A percentile compares a stretch with the other conserved stretches of the same genome.
These are phyloP conservation scores for Caenorhabditis sp. DNA, from an alignment of 2,888 invertebrate species.

Conservation along the genomic window DNA sequence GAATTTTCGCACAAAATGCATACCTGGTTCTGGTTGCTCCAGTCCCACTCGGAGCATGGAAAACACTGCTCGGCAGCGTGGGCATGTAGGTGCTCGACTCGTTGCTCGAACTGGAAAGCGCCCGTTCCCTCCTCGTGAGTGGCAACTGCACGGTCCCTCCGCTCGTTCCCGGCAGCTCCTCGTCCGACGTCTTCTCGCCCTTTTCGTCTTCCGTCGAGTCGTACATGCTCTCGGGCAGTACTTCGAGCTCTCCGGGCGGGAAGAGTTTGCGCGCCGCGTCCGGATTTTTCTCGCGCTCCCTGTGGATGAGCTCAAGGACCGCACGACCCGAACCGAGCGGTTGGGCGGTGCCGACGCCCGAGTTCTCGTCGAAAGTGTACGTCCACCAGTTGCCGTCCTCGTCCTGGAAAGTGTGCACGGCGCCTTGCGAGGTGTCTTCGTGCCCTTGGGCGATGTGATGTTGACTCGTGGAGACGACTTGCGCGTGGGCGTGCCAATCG, in stretches of 20 bases:
- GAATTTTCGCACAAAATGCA: slow-evolving; percentile 8
- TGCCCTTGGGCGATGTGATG: slow-evolving; percentile 81
- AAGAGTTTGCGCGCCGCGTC: slow-evolving; percentile 31
- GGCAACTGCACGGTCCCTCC: slow-evolving; percentile 6
- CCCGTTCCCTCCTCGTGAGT: slow-evolving; percentile 57
- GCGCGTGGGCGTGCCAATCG: slow-evolving; percentile 52
- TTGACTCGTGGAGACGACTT: slow-evolving; percentile 33
- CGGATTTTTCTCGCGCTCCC: slow-evolving; percentile 38
- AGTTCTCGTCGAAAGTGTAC: slow-evolving; percentile 89
- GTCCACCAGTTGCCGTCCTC: slow-evolving; percentile 86
- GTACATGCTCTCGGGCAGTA: slow-evolving; percentile 56
- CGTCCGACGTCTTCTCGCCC: slow-evolving; percentile 40
- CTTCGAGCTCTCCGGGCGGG: slow-evolving; percentile 53
- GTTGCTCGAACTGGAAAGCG: slow-evolving; percentile 61
- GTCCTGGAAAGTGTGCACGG: slow-evolving; percentile 81
- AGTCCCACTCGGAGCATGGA: slow-evolving; percentile 59
- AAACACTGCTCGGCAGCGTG: slow-evolving; percentile 64
- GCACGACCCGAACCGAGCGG: slow-evolving; percentile 71
- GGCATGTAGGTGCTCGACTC: slow-evolving; percentile 70
- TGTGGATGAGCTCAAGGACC: slow-evolving; percentile 61
- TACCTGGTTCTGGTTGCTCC: slow-evolving; percentile 41
- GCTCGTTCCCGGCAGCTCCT: slow-evolving; percentile 15
- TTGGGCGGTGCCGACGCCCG: slow-evolving; percentile 74
- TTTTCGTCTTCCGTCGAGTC: slow-evolving; percentile 63
- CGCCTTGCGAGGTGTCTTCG: slow-evolving; percentile 88